Base-by-base conservation (phyloP, 2,888 invertebrate genomes). In the Zaprionus lineosus region DNA sequence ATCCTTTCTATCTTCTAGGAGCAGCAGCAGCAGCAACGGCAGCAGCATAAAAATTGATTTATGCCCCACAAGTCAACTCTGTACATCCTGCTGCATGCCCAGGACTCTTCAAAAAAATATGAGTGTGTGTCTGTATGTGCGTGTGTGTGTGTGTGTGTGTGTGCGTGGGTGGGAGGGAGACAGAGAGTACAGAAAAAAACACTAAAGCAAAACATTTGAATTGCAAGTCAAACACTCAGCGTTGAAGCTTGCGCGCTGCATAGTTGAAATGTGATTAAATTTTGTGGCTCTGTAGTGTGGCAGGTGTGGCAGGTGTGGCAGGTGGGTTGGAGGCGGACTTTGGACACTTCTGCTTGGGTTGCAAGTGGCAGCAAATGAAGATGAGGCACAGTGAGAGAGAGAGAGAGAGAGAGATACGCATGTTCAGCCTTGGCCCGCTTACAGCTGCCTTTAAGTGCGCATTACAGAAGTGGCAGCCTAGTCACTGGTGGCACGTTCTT, bases 21-120 rank as follows among this genome's bases (percentile, higher is more conserved):
- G 21, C 4, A 29, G 69, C 55, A 29, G 47, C 36, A 44, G 36
- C 55, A 52, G n/a, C n/a, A n/a, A n/a, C n/a, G n/a, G n/a, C n/a
- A n/a, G n/a, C n/a, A n/a, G n/a, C 39, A 78, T 76, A 60, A 63
- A 76, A 77, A 81, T 77, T 81, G 75, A 75, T 75, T 81, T 75
- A 75, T 81, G 66, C 55, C 37, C 21, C 51, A 28, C 61, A 50
- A 66, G 40, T 52, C 34, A 29, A 51, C 33, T 51, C 28, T 12
- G 31, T n/a, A 43, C 24, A 7, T 39, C 1, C 48, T 19, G 9
- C 19, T 33, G 14, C 41, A 31, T 16, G 11, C 19, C 9, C 46
- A 39, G 39, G n/a, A n/a, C n/a, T n/a, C n/a, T 24, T 18, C 26
- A 2, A 36, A 51, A 21, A 46, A 31, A 15, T 39, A 3, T 5